Evolutionary conservation across 2,797 vertebrate genomes (phyloP).

Genomic region (Trichosurus vulpecula): DNA sequence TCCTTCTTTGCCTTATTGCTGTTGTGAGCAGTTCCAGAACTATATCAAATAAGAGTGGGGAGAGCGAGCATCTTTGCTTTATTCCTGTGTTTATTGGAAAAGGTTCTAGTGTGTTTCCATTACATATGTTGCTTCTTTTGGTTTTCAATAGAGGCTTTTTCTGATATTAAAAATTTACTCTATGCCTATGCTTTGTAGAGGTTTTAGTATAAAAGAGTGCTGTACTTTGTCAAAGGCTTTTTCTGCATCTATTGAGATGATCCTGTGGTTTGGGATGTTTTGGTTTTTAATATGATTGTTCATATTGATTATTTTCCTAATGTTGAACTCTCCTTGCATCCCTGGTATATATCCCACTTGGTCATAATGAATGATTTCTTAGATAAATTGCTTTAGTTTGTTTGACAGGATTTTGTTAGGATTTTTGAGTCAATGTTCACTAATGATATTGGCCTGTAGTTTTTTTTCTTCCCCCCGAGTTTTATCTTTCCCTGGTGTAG

Average conservation of each 20-base stretch:
- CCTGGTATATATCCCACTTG: background rate
- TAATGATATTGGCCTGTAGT: background rate
- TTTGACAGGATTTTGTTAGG: background rate
- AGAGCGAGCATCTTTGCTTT: background rate
- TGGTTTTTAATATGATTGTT: background rate
- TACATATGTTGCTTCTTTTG: background rate
- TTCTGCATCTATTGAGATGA: background rate
- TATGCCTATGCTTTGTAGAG: background rate
- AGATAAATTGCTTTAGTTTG: background rate
- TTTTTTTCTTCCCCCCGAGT: background rate
- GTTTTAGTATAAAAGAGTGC: background rate
- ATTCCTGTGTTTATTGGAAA: background rate
- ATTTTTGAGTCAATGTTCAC: background rate
- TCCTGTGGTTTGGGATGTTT: background rate
- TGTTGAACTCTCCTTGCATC: background rate
- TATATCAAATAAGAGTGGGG: no score
- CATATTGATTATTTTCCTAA: background rate
- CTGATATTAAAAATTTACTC: background rate
- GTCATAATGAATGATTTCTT: background rate
- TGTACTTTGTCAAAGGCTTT: background rate
- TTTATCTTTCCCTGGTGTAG: background rate
- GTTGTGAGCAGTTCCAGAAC: no score
- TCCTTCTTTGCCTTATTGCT: no score
- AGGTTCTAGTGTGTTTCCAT: background rate
- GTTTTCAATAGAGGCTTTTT: background rate